Evolutionary conservation across 2,888 invertebrate species (phyloP).

Genomic region (Podabrus alpinus): DNA sequence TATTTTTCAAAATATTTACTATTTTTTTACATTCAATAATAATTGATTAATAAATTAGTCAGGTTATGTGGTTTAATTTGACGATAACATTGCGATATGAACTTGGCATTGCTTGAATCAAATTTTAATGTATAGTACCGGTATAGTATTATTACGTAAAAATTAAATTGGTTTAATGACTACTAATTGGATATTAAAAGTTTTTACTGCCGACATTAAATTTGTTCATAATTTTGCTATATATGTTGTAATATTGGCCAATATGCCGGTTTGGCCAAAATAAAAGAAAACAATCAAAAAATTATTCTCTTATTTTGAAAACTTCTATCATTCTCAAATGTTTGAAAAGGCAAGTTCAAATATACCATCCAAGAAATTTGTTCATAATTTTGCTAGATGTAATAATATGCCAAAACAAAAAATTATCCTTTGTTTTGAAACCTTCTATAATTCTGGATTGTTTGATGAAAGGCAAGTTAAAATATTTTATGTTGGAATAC

Average conservation of each 20-base stretch:
- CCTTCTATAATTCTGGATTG: too few species aligned
- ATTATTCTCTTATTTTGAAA: background rate
- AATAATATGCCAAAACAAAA: too few species aligned
- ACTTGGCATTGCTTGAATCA: background rate
- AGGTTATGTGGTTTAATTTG: slow-evolving; percentile 19
- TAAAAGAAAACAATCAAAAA: too few species aligned
- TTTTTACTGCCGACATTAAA: background rate
- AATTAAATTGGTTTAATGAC: background rate
- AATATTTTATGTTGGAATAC: background rate
- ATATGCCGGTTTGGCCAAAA: background rate
- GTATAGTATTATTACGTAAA: background rate
- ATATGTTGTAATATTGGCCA: background rate
- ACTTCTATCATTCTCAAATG: too few species aligned
- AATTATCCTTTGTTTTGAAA: background rate
- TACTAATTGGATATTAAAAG: background rate
- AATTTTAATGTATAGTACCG: background rate
- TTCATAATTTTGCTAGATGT: too few species aligned
- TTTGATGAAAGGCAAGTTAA: background rate
- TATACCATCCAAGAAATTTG: too few species aligned
- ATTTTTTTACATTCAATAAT: background rate
- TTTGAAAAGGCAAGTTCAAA: background rate
- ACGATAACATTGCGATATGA: background rate
- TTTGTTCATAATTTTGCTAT: background rate
- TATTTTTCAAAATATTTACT: background rate
- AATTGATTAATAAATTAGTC: background rate